Evolutionary conservation across 1,140 invertebrate genomes (phyloP).

Genomic region (Zaprionus davidi): DNA sequence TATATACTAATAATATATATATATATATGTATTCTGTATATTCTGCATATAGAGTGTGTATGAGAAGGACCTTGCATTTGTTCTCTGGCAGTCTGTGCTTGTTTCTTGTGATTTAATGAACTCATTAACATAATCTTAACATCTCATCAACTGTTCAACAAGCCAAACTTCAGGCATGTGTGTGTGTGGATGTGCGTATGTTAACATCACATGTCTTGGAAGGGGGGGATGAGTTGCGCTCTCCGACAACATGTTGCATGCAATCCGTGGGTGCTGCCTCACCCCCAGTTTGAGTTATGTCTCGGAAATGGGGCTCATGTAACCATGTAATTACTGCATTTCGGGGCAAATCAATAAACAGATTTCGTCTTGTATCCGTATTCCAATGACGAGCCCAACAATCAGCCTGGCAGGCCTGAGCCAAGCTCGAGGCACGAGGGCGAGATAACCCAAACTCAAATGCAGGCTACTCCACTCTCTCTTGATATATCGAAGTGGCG

Average conservation of each 20-base stretch:
- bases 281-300: slow-evolving; percentile 54
- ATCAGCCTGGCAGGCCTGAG: slow-evolving; percentile 2
- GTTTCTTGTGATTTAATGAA: slow-evolving; percentile 77
- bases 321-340: slow-evolving; percentile 76
- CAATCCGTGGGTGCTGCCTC: neutral
- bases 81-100: slow-evolving; percentile 39
- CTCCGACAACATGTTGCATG: slow-evolving; percentile 71
- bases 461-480: neutral
- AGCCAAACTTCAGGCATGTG: slow-evolving; percentile 52
- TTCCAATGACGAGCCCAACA: slow-evolving; percentile 25
- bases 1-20: neutral
- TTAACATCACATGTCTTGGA: slow-evolving; percentile 32
- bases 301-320: slow-evolving; percentile 71
- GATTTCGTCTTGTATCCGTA: slow-evolving; percentile 14
- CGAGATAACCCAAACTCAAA: neutral
- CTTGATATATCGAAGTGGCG: no score
- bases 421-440: neutral
- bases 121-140: slow-evolving; percentile 82
- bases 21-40: neutral
- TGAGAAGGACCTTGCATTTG: neutral
- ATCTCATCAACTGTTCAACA: slow-evolving; percentile 75
- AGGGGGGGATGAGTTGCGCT: neutral
- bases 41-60: neutral
- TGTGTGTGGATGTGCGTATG: slow-evolving; percentile 28
- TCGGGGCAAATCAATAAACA: slow-evolving; percentile 69